A percentile compares a stretch with the other conserved stretches of the same genome.
Evolutionary conservation across 2,888 invertebrate species (phyloP).

Genomic region (Cylloceria caligata): DNA sequence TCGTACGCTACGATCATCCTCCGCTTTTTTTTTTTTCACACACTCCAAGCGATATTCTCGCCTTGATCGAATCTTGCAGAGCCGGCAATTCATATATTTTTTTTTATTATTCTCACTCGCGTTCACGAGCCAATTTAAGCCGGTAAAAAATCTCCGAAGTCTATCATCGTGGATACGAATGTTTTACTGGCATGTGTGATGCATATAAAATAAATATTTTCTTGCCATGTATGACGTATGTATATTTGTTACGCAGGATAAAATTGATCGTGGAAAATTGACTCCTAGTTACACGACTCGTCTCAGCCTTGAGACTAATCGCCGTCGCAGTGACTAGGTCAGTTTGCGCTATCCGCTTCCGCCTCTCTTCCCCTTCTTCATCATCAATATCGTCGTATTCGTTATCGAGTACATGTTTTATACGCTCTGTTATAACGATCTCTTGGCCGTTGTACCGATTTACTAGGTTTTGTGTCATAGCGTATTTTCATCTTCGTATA

Average conservation of each 20-base stretch:
- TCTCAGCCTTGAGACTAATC: constrained; percentile 44
- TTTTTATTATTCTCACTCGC: not conserved
- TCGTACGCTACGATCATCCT: constrained; percentile 23
- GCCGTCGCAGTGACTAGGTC: constrained; percentile 55
- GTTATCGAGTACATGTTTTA: not conserved
- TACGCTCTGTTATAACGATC: not conserved
- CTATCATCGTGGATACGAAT: not conserved
- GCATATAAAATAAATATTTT: too few relatives aligned
- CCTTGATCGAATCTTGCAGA: constrained; percentile 51
- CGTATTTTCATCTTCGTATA: not conserved
- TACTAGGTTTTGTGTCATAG: not conserved
- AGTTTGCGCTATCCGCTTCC: constrained; percentile 31
- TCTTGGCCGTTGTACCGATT: too few relatives aligned
- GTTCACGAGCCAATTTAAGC: not conserved
- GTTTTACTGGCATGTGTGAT: too few relatives aligned
- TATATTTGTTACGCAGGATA: not conserved
- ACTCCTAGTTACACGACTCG: constrained; percentile 21
- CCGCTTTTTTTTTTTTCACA: constrained; percentile 18
- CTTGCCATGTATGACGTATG: not conserved
- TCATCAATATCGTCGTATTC: not conserved
- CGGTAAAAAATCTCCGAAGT: not conserved
- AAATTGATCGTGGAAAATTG: constrained; percentile 35
- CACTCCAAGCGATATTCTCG: constrained; percentile 42
- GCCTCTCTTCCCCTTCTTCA: not conserved
- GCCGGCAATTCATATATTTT: not conserved